A percentile compares a stretch with the other conserved stretches of the same genome.
phyloP scores from a whole-genome alignment of 2,888 invertebrate species.

The Heliconius ethilla region DNA sequence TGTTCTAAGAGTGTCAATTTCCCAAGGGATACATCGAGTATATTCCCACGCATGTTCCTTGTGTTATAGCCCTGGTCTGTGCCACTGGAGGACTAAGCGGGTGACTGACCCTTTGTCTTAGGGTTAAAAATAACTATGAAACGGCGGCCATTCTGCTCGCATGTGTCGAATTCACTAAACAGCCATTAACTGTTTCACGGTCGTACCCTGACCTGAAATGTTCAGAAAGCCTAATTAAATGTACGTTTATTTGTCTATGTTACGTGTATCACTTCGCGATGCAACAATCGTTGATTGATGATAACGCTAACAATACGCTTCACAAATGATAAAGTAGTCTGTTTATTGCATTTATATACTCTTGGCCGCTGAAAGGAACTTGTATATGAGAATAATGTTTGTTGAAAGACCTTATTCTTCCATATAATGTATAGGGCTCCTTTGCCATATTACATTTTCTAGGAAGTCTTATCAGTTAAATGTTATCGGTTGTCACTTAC shows the following conservation, averaged over 20 bases:
- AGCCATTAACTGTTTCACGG: constrained; percentile 80
- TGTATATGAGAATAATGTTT: constrained; percentile 32
- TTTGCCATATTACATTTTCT: constrained; percentile 56
- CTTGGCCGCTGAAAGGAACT: constrained; percentile 26
- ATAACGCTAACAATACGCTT: constrained; percentile 9
- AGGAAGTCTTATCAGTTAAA: constrained; percentile 63
- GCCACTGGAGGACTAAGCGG: constrained; percentile 73
- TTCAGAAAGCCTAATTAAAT: constrained; percentile 58
- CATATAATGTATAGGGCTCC: constrained; percentile 12
- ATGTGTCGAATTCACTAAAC: constrained; percentile 81
- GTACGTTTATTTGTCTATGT: constrained; percentile 16
- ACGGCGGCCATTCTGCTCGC: constrained; percentile 78
- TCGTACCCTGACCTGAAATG: constrained; percentile 77
- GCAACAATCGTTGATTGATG: constrained; percentile 11
- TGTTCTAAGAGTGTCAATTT: constrained; percentile 24
- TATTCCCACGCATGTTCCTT: constrained; percentile 80
- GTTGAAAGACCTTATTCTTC: constrained; percentile 19
- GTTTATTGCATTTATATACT: constrained; percentile 9
- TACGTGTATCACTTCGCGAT: neutral
- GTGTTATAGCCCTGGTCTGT: constrained; percentile 78
- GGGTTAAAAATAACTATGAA: constrained; percentile 80
- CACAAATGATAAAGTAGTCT: constrained; percentile 16
- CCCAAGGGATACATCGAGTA: constrained; percentile 45
- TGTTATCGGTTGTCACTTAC: constrained; percentile 58
- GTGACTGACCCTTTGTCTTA: constrained; percentile 78